Evolutionary conservation across 2,797 vertebrate species (phyloP).

Genomic region (Eremophila alpestris): DNA sequence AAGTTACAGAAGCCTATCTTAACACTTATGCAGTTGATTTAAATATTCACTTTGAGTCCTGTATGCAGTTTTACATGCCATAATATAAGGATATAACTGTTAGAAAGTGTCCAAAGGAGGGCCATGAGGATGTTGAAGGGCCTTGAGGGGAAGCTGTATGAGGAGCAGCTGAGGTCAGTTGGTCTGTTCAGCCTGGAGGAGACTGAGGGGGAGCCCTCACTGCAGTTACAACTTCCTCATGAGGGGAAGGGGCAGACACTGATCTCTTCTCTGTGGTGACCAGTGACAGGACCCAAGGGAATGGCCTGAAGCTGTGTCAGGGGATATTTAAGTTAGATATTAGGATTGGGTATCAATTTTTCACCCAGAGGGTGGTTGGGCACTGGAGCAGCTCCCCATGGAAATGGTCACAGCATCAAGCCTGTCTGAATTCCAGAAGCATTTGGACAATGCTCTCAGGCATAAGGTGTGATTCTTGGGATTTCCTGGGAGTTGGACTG

Average conservation of each 20-base stretch:
- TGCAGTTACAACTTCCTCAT: fast-evolving
- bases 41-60: not conserved
- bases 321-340: not conserved
- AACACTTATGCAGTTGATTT: not conserved
- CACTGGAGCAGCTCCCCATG: not conserved
- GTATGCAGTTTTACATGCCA: not conserved
- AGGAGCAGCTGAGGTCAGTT: not conserved
- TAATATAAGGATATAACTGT: not conserved
- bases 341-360: not conserved
- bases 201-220: not conserved
- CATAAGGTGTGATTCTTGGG: not conserved
- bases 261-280: not conserved
- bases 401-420: not conserved
- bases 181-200: not conserved
- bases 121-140: no score
- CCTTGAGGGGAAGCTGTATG: not conserved
- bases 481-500: not conserved
- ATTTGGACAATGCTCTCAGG: not conserved
- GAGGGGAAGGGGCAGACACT: not conserved
- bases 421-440: not conserved
- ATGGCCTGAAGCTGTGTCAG: not conserved
- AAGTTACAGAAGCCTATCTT: not conserved
- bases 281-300: not conserved
- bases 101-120: not conserved
- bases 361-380: not conserved